Evolutionary conservation across 2,888 invertebrate species (phyloP), one percentile per base, ranked within the genome.

Genomic region (Euproctis similis): DNA sequence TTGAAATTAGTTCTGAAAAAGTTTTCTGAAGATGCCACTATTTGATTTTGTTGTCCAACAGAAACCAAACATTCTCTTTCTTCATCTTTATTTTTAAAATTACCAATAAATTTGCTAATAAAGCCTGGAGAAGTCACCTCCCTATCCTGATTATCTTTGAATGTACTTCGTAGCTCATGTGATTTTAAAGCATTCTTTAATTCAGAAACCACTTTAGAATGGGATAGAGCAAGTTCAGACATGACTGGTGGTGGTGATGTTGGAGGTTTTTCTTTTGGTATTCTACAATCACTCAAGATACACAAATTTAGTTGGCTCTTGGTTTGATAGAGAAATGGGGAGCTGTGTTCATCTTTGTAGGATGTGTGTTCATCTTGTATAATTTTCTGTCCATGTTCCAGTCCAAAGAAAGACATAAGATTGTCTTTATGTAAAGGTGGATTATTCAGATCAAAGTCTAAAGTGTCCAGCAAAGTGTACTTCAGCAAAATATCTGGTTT

Each of bases 301-400:
- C 88, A 87, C 8, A 94, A 75, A 74, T 94, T 90, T 33, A 93
- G 86, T 66, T 94, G 94, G 32, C 94, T 94, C 52, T 87, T 90
- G 0, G 95, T 93, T 71, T 92, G 92, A 77, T 92, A 95, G 8
- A 92, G 89, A 62, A 96, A 96, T 1, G 96, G 95, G 8, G 89
- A 91, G 0, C 95, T 95, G 60, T 95, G 94, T 58, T 95, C 95
- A 64, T 96, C 95, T 34, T 89, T 73, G 49, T 87, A 90, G 0
- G 87, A 84, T 0, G 72, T 56, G 24, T 86, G 74, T 24, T 90
- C 90, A 41, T 91, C 90, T 14, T 88, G 87, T 7, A 88, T 77
- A 0, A 88, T 42, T 51, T 87, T 87, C 3, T 86, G 66, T 0
- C 87, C 89, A 24, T 87, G 88, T 18, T 86, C 85, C 22, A 84